These are phyloP conservation scores for Cantharis rufa DNA, from an alignment of 2,888 invertebrate species.

Conservation along the genomic window DNA sequence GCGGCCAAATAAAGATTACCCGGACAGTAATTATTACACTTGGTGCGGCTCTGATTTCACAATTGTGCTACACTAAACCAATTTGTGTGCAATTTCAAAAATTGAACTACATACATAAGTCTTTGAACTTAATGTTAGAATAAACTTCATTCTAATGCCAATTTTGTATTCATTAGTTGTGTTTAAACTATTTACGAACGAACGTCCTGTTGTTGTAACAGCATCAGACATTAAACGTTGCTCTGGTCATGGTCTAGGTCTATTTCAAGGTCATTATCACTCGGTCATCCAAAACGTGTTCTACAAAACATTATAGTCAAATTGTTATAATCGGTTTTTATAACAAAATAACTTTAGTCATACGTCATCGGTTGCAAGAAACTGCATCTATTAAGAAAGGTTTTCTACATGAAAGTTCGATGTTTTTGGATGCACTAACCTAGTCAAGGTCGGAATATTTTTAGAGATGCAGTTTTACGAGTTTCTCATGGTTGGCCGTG, in stretches of 20 bases:
- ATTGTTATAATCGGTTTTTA: neutral
- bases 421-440: slow-evolving; percentile 33
- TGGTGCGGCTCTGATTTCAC: neutral
- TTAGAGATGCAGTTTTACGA: slow-evolving; percentile 35
- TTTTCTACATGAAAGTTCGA: slow-evolving; percentile 13
- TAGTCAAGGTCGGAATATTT: slow-evolving; percentile 32
- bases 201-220: slow-evolving; percentile 28
- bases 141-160: slow-evolving; percentile 8
- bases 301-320: neutral
- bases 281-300: slow-evolving; percentile 21
- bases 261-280: slow-evolving; percentile 28
- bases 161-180: slow-evolving; percentile 24
- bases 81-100: neutral
- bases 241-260: slow-evolving; percentile 32
- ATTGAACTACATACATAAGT: neutral
- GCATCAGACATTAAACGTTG: slow-evolving; percentile 23
- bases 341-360: neutral
- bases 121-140: neutral
- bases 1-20: too few relatives aligned
- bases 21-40: too few relatives aligned
- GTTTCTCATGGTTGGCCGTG: slow-evolving; percentile 31
- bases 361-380: neutral
- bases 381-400: slow-evolving; percentile 8
- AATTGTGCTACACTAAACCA: neutral
- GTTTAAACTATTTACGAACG: slow-evolving; percentile 16